Conservation (phyloP, 1,140 invertebrate genomes). For the Holcopasites calliopsidis region DNA sequence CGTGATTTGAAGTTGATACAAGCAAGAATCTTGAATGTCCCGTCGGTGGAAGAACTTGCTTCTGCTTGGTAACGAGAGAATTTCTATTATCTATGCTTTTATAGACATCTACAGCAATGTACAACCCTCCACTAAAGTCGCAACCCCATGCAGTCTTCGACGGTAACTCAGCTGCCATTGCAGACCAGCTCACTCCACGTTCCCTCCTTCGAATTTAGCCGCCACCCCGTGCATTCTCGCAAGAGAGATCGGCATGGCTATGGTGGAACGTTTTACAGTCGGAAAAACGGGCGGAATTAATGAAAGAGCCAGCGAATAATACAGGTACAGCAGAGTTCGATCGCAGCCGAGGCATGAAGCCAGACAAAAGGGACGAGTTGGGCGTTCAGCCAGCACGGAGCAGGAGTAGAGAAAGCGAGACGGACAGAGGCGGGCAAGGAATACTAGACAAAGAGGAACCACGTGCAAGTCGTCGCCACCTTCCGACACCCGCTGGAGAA, state of each 20-base stretch:
- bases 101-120: no score
- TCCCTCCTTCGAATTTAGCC: no score
- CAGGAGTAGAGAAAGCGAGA: constrained; percentile 7
- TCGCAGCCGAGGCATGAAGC: constrained; percentile 35
- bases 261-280: background rate
- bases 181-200: no score
- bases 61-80: background rate
- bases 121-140: no score
- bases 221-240: no score
- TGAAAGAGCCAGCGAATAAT: constrained; percentile 23
- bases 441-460: background rate
- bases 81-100: no score
- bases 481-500: constrained; percentile 66
- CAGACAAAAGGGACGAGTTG: constrained; percentile 44
- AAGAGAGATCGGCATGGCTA: background rate
- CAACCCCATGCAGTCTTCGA: no score
- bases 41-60: background rate
- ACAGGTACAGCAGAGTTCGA: constrained; percentile 17
- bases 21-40: background rate
- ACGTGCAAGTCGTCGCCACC: constrained; percentile 54
- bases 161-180: no score
- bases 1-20: background rate
- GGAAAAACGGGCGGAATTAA: constrained; percentile 11
- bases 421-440: no score
- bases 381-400: constrained; percentile 25